Evolutionary conservation across 2,113 vertebrate genomes (phyloP).

Genomic region (Entelurus aequoreus): DNA sequence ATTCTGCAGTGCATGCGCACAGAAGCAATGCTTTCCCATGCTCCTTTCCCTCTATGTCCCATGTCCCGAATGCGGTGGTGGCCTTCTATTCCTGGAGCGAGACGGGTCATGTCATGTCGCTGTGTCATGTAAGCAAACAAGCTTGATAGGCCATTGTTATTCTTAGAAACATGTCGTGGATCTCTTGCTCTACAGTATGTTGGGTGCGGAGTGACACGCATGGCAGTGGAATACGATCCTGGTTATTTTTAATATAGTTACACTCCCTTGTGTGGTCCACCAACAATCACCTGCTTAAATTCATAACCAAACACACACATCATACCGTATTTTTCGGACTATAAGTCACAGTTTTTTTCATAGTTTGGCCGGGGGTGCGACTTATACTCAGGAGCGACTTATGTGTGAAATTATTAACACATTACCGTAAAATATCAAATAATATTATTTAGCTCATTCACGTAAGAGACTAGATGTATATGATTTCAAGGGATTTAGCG

Average conservation of each 20-base stretch:
- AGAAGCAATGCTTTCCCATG: slow-evolving; percentile 41
- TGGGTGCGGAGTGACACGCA: slow-evolving; percentile 1
- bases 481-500: too few species aligned
- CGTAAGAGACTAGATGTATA: too few species aligned
- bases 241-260: neutral
- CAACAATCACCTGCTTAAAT: slow-evolving; percentile 16
- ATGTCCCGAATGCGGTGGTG: slow-evolving; percentile 6
- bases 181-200: slow-evolving; percentile 18
- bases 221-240: neutral
- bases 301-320: slow-evolving; percentile 14
- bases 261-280: slow-evolving; percentile 2
- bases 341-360: too few species aligned
- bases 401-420: too few species aligned
- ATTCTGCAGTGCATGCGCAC: slow-evolving; percentile 10
- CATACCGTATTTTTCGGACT: too few species aligned
- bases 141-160: slow-evolving; percentile 59
- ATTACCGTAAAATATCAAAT: too few species aligned
- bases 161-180: slow-evolving; percentile 49
- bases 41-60: slow-evolving; percentile 23
- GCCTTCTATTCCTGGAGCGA: slow-evolving; percentile 46
- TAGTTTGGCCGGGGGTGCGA: too few species aligned
- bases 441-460: too few species aligned
- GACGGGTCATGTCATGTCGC: slow-evolving; percentile 43
- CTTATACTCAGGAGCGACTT: too few species aligned
- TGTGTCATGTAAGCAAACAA: slow-evolving; percentile 58